Evolutionary conservation across 2,888 invertebrate genomes (phyloP), one percentile per base, ranked within the genome.

Genomic region (Lasioglossum zephyrum): DNA sequence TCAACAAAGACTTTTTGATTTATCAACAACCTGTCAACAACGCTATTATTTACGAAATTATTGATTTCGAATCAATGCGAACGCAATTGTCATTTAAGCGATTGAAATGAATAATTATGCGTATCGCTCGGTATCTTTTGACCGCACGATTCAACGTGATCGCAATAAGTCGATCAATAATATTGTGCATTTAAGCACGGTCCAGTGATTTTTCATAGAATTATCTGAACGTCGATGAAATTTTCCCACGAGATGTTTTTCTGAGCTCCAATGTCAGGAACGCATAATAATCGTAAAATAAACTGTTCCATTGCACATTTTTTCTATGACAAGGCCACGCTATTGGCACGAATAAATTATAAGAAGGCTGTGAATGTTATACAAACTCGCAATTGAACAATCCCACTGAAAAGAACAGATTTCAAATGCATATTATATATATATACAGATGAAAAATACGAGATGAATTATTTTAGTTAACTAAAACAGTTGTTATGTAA

Each of bases 171-270:
- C 22, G n/a, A 41, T 41, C 41, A 13, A 11, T n/a, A 73, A 53
- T 82, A 60, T 63, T 47, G 9, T 73, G 16, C 60, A 31, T n/a
- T 60, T 18, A n/a, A 63, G n/a, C 4, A 4, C 44, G 8, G 26
- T 39, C n/a, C 31, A 63, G n/a, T 53, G 13, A 47, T 77, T 74
- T 82, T 63, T 13, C 16, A 36, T n/a, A 44, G 26, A 57, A 83
- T 16, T 36, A 5, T 41, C 60, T 41, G 31, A 66, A 66, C n/a
- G 13, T 9, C 53, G 41, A 13, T 31, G 13, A 9, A 69, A 78
- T n/a, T 70, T 63, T 83, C 70, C 74, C 82, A 82, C 77, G 36
- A 44, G 60, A 41, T 49, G 47, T 78, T 82, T 77, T 82, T 82
- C 77, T 18, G 36, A 36, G 49, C 26, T 39, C 57, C 77, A 60